Evolutionary conservation across 37 sponge, comb jelly and placozoan species (phyloP).

Genomic region (Amphimedon queenslandica): DNA sequence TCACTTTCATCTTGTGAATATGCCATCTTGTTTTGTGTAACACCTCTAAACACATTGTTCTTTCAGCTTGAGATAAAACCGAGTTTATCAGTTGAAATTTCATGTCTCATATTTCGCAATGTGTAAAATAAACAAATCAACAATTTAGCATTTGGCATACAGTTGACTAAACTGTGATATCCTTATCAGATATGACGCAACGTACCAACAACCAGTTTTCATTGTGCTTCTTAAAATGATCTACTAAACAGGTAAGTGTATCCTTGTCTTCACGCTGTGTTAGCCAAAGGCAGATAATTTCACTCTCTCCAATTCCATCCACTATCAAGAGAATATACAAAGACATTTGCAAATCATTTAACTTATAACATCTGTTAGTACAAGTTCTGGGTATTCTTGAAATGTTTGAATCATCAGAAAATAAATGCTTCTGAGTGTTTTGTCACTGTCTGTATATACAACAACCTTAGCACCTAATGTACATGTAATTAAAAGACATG

Average conservation of each 20-base stretch:
- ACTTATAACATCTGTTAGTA: conserved; percentile 29
- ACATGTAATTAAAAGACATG: no score
- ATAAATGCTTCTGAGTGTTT: no score
- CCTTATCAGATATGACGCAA: conserved; percentile 32
- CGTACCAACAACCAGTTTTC: background rate
- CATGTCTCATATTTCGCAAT: conserved; percentile 8
- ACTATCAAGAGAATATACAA: conserved; percentile 10
- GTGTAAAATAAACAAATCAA: conserved; percentile 20
- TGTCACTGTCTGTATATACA: no score
- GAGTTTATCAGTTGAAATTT: conserved; percentile 22
- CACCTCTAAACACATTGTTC: conserved; percentile 16
- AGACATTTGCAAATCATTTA: conserved; percentile 29
- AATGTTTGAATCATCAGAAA: conserved; percentile 4
- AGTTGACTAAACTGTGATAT: conserved; percentile 2
- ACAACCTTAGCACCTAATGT: no score
- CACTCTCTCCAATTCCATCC: conserved; percentile 35
- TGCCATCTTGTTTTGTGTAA: conserved; percentile 8
- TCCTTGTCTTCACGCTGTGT: conserved; percentile 7
- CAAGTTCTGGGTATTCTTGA: conserved; percentile 9
- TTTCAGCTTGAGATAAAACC: background rate
- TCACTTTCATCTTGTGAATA: background rate
- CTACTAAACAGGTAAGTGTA: background rate
- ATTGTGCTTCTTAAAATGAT: conserved; percentile 20
- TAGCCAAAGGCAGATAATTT: conserved; percentile 19
- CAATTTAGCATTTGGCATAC: conserved; percentile 6